A percentile compares a stretch with the other conserved stretches of the same genome.
Conservation (phyloP, 1,140 invertebrate genomes). For the Mylabris phalerata region DNA sequence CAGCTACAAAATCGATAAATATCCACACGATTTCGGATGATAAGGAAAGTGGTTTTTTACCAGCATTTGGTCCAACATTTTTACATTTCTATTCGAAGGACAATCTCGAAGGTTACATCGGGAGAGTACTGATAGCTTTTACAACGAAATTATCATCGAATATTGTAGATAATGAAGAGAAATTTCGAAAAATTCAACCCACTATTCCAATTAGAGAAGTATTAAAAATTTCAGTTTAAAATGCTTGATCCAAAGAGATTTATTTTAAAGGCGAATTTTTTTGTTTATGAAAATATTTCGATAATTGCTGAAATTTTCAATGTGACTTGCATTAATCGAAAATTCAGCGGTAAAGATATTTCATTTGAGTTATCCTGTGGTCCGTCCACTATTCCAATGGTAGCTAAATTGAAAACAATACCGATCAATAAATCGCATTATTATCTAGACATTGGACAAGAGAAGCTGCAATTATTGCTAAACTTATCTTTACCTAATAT, state of each 20-base stretch:
- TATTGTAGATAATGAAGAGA: too few relatives aligned
- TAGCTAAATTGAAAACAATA: neutral
- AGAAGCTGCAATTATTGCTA: too few relatives aligned
- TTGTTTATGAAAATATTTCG: constrained; percentile 36
- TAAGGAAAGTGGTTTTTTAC: constrained; percentile 49
- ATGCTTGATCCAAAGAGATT: too few relatives aligned
- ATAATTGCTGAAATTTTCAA: constrained; percentile 33
- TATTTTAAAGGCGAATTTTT: too few relatives aligned
- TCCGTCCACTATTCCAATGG: neutral
- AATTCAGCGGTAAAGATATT: constrained; percentile 27
- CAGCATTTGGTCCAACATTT: constrained; percentile 67
- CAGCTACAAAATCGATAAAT: constrained; percentile 25
- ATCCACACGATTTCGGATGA: constrained; percentile 41
- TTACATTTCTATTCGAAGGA: constrained; percentile 57
- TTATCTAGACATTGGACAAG: too few relatives aligned
- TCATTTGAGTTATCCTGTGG: constrained; percentile 33
- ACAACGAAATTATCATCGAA: constrained; percentile 40
- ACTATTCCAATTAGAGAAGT: too few relatives aligned
- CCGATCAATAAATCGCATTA: too few relatives aligned
- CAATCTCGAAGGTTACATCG: constrained; percentile 50
- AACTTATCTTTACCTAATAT: too few relatives aligned
- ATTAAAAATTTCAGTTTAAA: too few relatives aligned
- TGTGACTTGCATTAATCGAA: constrained; percentile 28
- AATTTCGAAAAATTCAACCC: too few relatives aligned
- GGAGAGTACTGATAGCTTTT: constrained; percentile 49